These are phyloP conservation scores for Neocrepidodera transversa DNA, from an alignment of 2,888 invertebrate genomes.

Conservation along the genomic window DNA sequence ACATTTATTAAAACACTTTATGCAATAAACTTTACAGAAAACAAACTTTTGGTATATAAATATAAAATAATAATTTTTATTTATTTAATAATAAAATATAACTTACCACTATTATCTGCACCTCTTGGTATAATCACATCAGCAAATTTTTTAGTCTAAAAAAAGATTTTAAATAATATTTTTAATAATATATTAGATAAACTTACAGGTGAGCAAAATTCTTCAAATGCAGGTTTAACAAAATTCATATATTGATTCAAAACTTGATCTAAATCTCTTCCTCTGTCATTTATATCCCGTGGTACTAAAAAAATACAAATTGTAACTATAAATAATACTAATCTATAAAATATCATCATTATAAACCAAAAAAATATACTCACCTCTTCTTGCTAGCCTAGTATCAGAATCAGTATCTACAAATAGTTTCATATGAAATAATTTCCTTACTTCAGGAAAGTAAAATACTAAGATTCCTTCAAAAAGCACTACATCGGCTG, in stretches of 20 bases:
- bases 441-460: slow-evolving; percentile 90
- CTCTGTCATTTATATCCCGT: slow-evolving; percentile 93
- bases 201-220: slow-evolving; percentile 95
- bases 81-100: too few relatives aligned
- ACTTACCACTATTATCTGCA: slow-evolving; percentile 94
- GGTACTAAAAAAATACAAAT: slow-evolving; percentile 72
- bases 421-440: slow-evolving; percentile 99
- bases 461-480: slow-evolving; percentile 99
- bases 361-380: slow-evolving; percentile 27
- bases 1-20: too few relatives aligned
- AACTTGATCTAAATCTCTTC: slow-evolving; percentile 92
- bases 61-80: too few relatives aligned
- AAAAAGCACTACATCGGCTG: slow-evolving; percentile 95
- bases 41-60: too few relatives aligned
- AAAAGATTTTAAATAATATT: slow-evolving; percentile 43
- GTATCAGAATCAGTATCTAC: slow-evolving; percentile 99
- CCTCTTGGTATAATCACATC: slow-evolving; percentile 99
- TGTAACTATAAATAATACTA: too few relatives aligned
- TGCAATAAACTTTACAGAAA: too few relatives aligned
- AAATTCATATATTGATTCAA: slow-evolving; percentile 96
- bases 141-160: slow-evolving; percentile 98
- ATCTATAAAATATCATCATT: too few relatives aligned
- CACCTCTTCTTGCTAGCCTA: slow-evolving; percentile 92
- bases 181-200: not conserved
- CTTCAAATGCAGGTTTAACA: slow-evolving; percentile 99